phyloP scores from a whole-genome alignment of 2,113 vertebrate species.

The Pseudorhombus dupliciocellatus region DNA sequence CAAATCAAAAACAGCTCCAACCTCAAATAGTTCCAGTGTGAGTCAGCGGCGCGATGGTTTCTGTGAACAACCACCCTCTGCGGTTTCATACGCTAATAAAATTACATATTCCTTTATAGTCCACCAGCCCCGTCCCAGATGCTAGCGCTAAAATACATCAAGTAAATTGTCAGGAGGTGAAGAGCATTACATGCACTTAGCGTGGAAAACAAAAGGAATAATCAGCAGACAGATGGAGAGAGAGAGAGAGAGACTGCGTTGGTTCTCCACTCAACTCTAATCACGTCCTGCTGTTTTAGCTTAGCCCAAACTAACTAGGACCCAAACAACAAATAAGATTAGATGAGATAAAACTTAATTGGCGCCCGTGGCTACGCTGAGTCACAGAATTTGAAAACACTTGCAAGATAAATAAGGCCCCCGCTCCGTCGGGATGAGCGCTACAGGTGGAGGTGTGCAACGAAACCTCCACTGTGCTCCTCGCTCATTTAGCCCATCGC shows the following conservation, averaged over 20 bases:
- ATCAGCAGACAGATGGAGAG: slow-evolving; percentile 14
- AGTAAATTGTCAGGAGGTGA: slow-evolving; percentile 25
- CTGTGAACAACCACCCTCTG: slow-evolving; percentile 47
- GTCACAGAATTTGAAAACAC: slow-evolving; percentile 18
- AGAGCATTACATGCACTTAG: slow-evolving; percentile 22
- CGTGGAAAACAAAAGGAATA: slow-evolving; percentile 20
- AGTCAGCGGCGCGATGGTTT: slow-evolving; percentile 56
- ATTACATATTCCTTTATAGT: slow-evolving; percentile 59
- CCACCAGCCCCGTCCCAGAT: slow-evolving; percentile 42
- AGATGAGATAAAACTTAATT: slow-evolving; percentile 31
- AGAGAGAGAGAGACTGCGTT: slow-evolving; percentile 1
- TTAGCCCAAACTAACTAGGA: slow-evolving; percentile 30
- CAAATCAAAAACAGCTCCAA: slow-evolving; percentile 70
- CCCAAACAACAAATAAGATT: slow-evolving; percentile 38
- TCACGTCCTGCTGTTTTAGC: slow-evolving; percentile 42
- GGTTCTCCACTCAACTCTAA: slow-evolving; percentile 12
- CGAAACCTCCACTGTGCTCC: neutral
- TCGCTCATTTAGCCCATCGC: neutral
- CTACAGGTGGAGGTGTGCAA: slow-evolving; percentile 15
- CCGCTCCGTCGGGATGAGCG: neutral
- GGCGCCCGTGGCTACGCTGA: slow-evolving; percentile 22
- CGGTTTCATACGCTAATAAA: slow-evolving; percentile 64
- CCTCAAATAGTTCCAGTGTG: slow-evolving; percentile 68
- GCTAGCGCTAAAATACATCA: slow-evolving; percentile 35
- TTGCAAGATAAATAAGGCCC: neutral